Evolutionary conservation across 2,113 vertebrate genomes (phyloP), one percentile per base, ranked within the genome.

Genomic region (Entelurus aequoreus): DNA sequence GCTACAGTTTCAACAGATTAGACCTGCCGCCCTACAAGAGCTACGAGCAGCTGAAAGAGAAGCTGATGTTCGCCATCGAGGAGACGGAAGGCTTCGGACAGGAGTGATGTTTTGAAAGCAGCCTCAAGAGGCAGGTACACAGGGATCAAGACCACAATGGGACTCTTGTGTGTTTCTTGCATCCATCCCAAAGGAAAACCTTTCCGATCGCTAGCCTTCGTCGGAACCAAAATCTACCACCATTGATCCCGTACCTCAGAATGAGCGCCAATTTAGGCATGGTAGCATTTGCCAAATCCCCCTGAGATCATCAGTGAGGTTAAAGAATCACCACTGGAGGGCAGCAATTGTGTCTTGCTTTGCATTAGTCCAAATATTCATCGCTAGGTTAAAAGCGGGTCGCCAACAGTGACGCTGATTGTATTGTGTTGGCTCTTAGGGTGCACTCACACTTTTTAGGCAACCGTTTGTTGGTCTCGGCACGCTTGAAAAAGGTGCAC

Each of bases 51-150:
- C 65, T 99, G 72, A 99, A 98, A 75, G 95, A 99, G 86, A 98
- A 99, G 81, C 84, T 99, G 76, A 88, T 98, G 88, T 98, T 98
- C 51, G 96, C 97, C 78, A 98, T 98, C 58, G 97, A 99, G 89
- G 96, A 99, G 89, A 99, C 97, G 0, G 97, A 98, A 88, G 97
- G 97, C 67, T 99, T 99, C 68, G 97, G 96, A 19, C 97, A 98
- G 87, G 97, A 99, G 59, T 99, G 77, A 89, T 3, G 36, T 16
- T 37, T 38, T 37, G 14, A 21, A 53, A 46, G 5, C 11, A 16
- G 44, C 57, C 12, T 14, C 11, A 48, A 61, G 15, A 10, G 59
- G 15, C 35, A 12, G 35, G 6, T 38, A 49, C 51, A 53, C 14
- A 62, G 48, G 62, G 62, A 58, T 50, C n/a, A 35, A 72, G 28